A percentile compares a stretch with the other conserved stretches of the same genome.
These are phyloP conservation scores for Lepetodrilus schrolli DNA, from an alignment of 2,888 invertebrate genomes.

Conservation along the genomic window DNA sequence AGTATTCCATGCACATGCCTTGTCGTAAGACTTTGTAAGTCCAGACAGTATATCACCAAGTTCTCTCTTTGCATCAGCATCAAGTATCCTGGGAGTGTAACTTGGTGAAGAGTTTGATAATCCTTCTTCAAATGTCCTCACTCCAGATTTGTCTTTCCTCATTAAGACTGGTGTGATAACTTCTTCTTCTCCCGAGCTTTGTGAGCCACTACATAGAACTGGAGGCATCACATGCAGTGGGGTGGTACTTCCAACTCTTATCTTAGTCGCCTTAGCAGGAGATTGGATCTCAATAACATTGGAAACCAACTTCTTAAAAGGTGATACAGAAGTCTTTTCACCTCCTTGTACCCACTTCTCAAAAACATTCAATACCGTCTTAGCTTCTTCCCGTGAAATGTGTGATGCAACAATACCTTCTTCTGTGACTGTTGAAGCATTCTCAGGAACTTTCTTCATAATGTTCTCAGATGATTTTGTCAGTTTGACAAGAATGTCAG, in stretches of 20 bases:
- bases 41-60: slow-evolving; percentile 28
- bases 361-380: slow-evolving; percentile 30
- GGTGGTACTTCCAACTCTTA: neutral
- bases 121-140: slow-evolving; percentile 13
- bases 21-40: neutral
- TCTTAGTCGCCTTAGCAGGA: neutral
- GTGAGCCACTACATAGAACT: neutral
- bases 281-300: slow-evolving; percentile 23
- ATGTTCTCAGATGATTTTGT: neutral
- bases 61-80: slow-evolving; percentile 32
- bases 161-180: slow-evolving; percentile 35
- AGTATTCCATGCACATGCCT: slow-evolving; percentile 3
- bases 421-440: slow-evolving; percentile 22
- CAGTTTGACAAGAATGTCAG: slow-evolving; percentile 31
- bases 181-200: slow-evolving; percentile 33
- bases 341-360: slow-evolving; percentile 25
- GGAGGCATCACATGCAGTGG: slow-evolving; percentile 20
- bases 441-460: neutral
- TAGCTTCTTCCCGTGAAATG: slow-evolving; percentile 33
- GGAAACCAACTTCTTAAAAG: slow-evolving; percentile 31
- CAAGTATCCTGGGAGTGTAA: neutral
- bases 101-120: slow-evolving; percentile 16
- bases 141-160: slow-evolving; percentile 36
- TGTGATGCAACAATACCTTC: slow-evolving; percentile 42
- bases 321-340: neutral